Evolutionary conservation across 2,888 invertebrate genomes (phyloP).

Genomic region (Dexiosoma caninum): DNA sequence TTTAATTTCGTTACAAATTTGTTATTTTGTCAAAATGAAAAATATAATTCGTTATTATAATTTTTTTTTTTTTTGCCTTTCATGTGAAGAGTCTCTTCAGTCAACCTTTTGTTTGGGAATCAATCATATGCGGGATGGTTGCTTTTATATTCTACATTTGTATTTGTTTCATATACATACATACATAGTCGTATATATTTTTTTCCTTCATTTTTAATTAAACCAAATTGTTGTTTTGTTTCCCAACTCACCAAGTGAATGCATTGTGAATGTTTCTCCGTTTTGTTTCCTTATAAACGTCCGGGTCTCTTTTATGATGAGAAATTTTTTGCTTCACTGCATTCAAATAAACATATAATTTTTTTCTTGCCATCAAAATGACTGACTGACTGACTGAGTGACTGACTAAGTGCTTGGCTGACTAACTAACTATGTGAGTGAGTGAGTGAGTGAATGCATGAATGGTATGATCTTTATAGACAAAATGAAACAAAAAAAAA

Average conservation of each 20-base stretch:
- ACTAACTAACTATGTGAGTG: not conserved
- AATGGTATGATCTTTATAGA: constrained; percentile 1
- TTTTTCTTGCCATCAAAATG: constrained; percentile 37
- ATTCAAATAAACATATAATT: constrained; percentile 13
- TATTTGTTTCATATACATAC: constrained; percentile 15
- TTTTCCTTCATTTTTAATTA: constrained; percentile 55
- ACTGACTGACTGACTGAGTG: constrained; percentile 26
- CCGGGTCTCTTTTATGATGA: constrained; percentile 46
- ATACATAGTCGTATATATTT: too few species aligned
- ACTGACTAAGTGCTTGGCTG: not conserved
- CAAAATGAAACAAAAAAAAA: too few species aligned
- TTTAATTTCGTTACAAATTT: constrained; percentile 52
- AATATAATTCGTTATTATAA: constrained; percentile 13
- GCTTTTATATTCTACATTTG: constrained; percentile 39
- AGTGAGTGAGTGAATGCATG: not conserved
- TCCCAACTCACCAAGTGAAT: constrained; percentile 33
- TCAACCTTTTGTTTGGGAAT: constrained; percentile 59
- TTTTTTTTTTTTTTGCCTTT: constrained; percentile 37
- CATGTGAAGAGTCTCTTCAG: constrained; percentile 51
- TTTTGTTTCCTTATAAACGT: constrained; percentile 41
- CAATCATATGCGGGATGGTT: constrained; percentile 63
- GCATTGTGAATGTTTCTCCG: constrained; percentile 10
- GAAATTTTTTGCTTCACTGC: constrained; percentile 56
- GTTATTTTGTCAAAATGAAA: constrained; percentile 26
- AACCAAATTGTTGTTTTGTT: constrained; percentile 51